Evolutionary conservation across 2,888 invertebrate genomes (phyloP).

Genomic region (Nowickia ferox): DNA sequence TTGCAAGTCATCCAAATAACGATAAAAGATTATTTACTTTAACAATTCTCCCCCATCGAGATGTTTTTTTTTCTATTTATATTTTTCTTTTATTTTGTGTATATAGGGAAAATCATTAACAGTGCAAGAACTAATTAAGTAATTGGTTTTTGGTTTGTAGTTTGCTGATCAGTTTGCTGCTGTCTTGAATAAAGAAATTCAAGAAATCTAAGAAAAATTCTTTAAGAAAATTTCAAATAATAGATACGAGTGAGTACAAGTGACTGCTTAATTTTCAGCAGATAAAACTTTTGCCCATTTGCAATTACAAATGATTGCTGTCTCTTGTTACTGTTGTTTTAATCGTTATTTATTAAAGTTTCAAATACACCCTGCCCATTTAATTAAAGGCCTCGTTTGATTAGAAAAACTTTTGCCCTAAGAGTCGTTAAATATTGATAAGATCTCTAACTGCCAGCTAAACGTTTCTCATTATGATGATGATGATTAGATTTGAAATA

Average conservation of each 20-base stretch:
- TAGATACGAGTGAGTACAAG: neutral
- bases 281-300: constrained; percentile 44
- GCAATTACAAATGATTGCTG: constrained; percentile 27
- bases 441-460: constrained; percentile 40
- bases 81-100: neutral
- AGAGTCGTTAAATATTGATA: constrained; percentile 66
- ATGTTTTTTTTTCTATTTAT: neutral
- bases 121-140: constrained; percentile 68
- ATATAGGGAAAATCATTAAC: neutral
- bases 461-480: constrained; percentile 65
- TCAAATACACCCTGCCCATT: constrained; percentile 1
- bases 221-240: neutral
- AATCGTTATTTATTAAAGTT: constrained; percentile 50
- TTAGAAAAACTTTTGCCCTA: constrained; percentile 41
- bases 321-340: constrained; percentile 42
- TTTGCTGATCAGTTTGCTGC: constrained; percentile 36
- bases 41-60: constrained; percentile 44
- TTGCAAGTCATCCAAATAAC: constrained; percentile 38
- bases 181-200: neutral
- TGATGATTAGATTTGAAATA: constrained; percentile 57
- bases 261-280: neutral
- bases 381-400: constrained; percentile 53
- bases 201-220: constrained; percentile 6
- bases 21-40: constrained; percentile 49
- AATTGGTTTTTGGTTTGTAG: constrained; percentile 65